Evolutionary conservation across 1,140 invertebrate genomes (phyloP).

Genomic region (Microplitis demolitor): DNA sequence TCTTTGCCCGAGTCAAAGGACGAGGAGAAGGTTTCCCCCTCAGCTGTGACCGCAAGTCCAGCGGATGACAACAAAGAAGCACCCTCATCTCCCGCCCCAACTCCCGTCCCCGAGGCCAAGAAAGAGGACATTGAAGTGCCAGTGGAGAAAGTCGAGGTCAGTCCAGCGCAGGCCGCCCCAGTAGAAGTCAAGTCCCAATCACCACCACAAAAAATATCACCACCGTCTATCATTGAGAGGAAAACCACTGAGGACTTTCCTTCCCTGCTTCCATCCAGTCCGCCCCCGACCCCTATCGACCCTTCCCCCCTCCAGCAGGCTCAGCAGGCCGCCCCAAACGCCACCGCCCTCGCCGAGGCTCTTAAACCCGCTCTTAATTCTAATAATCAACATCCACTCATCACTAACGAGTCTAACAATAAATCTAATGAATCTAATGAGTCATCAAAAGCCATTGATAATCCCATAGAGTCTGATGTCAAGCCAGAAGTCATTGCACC

Average conservation of each 20-base stretch:
- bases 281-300: conserved; percentile 58
- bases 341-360: conserved; percentile 48
- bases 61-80: conserved; percentile 42
- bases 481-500: too few species aligned
- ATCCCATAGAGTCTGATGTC: too few species aligned
- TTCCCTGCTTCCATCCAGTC: conserved; percentile 55
- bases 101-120: conserved; percentile 39
- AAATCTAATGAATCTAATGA: not conserved
- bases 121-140: conserved; percentile 41
- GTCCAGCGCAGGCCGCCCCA: conserved; percentile 39
- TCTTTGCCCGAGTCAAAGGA: conserved; percentile 33
- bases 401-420: not conserved
- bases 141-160: conserved; percentile 54
- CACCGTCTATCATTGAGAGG: conserved; percentile 60
- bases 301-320: conserved; percentile 57
- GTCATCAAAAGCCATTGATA: too few species aligned
- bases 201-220: conserved; percentile 31
- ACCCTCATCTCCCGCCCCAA: conserved; percentile 41
- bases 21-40: conserved; percentile 33
- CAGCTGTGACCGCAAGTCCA: conserved; percentile 23
- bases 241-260: conserved; percentile 60
- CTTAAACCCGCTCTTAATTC: conserved; percentile 48
- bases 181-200: conserved; percentile 35
- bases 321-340: conserved; percentile 52
- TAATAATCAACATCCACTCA: not conserved